Evolutionary conservation across 1,140 invertebrate species (phyloP), one percentile per base, ranked within the genome.

Genomic region (Zophobas atratus): DNA sequence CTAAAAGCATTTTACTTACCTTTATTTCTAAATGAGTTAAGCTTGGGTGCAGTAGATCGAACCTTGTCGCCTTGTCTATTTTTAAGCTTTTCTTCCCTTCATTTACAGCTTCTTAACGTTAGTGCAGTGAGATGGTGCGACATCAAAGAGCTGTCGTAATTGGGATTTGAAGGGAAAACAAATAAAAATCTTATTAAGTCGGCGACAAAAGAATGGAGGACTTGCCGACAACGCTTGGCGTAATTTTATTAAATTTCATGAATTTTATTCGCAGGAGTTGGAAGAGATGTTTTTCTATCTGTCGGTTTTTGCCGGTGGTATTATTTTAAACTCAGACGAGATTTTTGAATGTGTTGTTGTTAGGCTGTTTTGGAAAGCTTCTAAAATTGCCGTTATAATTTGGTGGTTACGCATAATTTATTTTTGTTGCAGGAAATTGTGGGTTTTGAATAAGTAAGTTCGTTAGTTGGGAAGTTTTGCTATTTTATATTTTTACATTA

Each of bases 231-330:
- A 60, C 56, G 38, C 60, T 43, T 6, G 60, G 1, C 39, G 39
- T 67, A 67, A 67, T 67, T 67, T 67, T 67, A 67, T 67, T 67
- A 67, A 67, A 67, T 67, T 67, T 67, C 60, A 43, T 67, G 39
- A 67, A 67, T 67, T 67, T 67, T 33, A 43, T 5, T 38, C 8
- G 35, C 34, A n/a, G n/a, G n/a, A 67, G 35, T 36, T 67, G 60
- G 43, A 67, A 67, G 34, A 43, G 41, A 43, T 43, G 43, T 43
- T 67, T 6, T 8, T 6, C 60, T 1, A 2, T 67, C 57, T 57
- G 20, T 20, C 49, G 49, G 55, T 57, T n/a, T 67, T 41, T 4
- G 2, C 35, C 6, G 8, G 3, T 2, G 6, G 39, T 41, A 20
- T 4, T 1, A 6, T 33, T 55, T 55, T 1, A 55, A 34, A 33